Conservation (phyloP, 2,113 vertebrate genomes). For the Apaloderma vittatum region DNA sequence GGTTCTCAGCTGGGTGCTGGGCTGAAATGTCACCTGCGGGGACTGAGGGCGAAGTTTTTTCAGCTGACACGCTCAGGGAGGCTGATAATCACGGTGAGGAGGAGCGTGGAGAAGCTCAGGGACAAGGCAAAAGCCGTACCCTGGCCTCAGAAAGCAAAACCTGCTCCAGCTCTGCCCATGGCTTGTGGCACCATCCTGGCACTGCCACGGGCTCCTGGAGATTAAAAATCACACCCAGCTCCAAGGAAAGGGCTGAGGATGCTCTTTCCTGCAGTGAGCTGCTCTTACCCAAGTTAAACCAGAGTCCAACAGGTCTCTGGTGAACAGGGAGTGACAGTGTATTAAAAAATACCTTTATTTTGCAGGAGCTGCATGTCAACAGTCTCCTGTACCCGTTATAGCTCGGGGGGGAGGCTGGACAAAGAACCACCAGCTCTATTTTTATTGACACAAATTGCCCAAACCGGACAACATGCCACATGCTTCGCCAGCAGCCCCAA, state of each 20-base stretch:
- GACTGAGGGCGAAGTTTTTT: neutral
- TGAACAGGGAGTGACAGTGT: neutral
- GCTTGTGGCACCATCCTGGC: neutral
- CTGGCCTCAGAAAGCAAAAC: neutral
- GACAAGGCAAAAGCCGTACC: accelerated
- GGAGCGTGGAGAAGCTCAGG: neutral
- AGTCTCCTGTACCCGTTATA: neutral
- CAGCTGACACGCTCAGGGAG: neutral
- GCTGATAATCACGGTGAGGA: accelerated
- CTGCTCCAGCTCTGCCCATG: neutral
- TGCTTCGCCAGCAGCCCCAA: neutral
- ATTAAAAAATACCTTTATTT: neutral
- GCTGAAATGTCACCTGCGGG: neutral
- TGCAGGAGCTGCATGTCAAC: neutral
- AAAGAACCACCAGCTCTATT: neutral
- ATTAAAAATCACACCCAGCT: neutral
- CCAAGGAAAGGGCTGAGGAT: neutral
- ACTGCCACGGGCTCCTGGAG: neutral
- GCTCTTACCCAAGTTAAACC: neutral
- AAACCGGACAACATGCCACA: accelerated
- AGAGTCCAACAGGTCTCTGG: neutral
- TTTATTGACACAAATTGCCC: neutral
- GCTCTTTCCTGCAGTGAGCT: neutral
- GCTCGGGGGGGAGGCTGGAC: neutral
- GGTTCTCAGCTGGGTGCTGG: neutral